A percentile compares a stretch with the other conserved stretches of the same genome.
phyloP scores from a whole-genome alignment of 2,797 vertebrate species.

The Micrastur ruficollis region DNA sequence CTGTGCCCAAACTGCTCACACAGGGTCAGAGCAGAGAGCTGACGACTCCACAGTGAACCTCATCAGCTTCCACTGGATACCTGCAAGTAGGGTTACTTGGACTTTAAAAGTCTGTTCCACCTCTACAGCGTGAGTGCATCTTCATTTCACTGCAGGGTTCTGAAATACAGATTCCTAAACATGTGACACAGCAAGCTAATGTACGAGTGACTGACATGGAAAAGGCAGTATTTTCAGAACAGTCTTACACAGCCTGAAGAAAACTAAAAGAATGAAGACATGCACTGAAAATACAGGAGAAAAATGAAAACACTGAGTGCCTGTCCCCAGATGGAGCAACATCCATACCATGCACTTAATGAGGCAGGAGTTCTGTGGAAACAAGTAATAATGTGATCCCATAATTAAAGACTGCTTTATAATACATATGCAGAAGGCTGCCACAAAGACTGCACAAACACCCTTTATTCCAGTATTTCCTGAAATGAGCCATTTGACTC shows the following conservation, averaged over 20 bases:
- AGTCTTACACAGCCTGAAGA: not conserved
- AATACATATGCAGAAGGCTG: not conserved
- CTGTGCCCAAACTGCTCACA: not conserved
- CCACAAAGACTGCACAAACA: conserved; percentile 9
- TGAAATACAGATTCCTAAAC: not conserved
- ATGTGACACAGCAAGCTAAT: not conserved
- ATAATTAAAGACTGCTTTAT: conserved; percentile 29
- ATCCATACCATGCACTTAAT: not conserved
- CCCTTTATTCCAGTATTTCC: conserved; percentile 17
- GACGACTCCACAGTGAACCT: not conserved
- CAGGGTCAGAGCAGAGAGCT: not conserved
- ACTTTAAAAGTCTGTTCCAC: not conserved
- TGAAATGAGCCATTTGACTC: conserved; percentile 14
- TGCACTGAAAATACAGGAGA: not conserved
- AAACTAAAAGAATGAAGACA: not conserved
- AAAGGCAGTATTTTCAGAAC: not conserved
- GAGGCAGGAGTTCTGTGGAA: conserved; percentile 4
- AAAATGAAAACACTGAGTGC: not conserved
- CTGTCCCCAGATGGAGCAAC: not conserved
- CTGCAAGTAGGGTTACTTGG: not conserved
- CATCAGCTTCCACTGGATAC: not conserved
- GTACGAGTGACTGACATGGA: not conserved
- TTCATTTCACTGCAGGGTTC: not conserved
- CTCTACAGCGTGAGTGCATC: not conserved
- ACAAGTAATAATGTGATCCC: conserved; percentile 19